A percentile compares a stretch with the other conserved stretches of the same genome.
Evolutionary conservation across 2,888 invertebrate species (phyloP).

Genomic region (Halictus quadricinctus): DNA sequence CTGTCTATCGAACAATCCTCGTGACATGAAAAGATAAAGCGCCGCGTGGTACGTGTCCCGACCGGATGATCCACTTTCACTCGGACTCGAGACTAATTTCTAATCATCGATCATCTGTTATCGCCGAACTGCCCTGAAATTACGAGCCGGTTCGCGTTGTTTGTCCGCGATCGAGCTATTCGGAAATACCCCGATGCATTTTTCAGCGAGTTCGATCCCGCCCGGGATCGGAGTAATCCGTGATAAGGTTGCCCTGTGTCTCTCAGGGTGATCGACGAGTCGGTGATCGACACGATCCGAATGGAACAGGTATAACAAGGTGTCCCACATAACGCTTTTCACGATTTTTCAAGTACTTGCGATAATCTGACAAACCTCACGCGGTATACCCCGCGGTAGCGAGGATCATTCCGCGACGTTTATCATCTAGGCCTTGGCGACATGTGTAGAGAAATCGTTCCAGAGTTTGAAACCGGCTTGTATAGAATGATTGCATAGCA

Average conservation of each 20-base stretch:
- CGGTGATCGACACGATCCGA: background rate
- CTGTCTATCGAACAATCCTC: background rate
- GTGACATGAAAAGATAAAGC: slow-evolving; percentile 3
- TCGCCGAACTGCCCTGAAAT: slow-evolving; percentile 17
- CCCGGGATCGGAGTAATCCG: background rate
- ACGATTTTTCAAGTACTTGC: too few species aligned
- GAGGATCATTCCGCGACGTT: too few species aligned
- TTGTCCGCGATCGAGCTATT: slow-evolving; percentile 15
- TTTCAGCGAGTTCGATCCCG: slow-evolving; percentile 30
- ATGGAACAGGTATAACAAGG: too few species aligned
- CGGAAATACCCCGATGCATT: slow-evolving; percentile 28
- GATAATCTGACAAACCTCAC: too few species aligned
- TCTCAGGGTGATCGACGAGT: background rate
- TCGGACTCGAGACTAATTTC: background rate
- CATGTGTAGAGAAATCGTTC: too few species aligned
- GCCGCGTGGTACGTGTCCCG: background rate
- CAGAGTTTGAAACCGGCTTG: too few species aligned
- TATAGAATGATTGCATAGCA: too few species aligned
- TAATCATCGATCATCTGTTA: slow-evolving; percentile 30
- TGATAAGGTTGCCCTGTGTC: background rate
- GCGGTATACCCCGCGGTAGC: too few species aligned
- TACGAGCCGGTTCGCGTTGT: background rate
- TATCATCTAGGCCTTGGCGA: too few species aligned
- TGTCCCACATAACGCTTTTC: too few species aligned
- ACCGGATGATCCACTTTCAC: slow-evolving; percentile 26